A percentile compares a stretch with the other conserved stretches of the same genome.
phyloP scores from a whole-genome alignment of 2,113 vertebrate species.

The Paralichthys olivaceus region DNA sequence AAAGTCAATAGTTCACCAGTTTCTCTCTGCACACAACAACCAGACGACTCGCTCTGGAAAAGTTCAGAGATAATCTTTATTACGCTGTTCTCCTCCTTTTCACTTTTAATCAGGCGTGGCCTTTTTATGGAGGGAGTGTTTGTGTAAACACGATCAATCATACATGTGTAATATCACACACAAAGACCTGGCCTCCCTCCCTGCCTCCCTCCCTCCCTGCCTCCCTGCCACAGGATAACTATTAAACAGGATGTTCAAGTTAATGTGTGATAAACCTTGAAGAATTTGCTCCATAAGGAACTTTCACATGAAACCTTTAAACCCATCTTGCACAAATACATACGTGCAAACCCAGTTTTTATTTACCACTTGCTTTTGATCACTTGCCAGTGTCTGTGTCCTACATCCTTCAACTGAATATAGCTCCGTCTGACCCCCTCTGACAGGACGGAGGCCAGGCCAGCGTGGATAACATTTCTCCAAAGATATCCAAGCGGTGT shows the following conservation, averaged over 20 bases:
- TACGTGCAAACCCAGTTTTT: not conserved
- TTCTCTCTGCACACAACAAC: not conserved
- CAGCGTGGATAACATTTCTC: constrained; percentile 65
- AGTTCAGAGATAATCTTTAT: not conserved
- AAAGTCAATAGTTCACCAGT: constrained; percentile 14
- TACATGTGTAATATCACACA: not conserved
- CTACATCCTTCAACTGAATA: constrained; percentile 27
- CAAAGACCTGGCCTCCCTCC: not conserved
- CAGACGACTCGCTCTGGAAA: not conserved
- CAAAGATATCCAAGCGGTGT: constrained; percentile 75
- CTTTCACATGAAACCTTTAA: not conserved
- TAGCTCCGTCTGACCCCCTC: constrained; percentile 40
- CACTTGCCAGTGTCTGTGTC: not conserved
- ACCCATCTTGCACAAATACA: not conserved
- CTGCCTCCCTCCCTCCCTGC: not conserved
- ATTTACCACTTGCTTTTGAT: not conserved
- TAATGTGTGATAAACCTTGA: constrained; percentile 39
- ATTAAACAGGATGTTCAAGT: constrained; percentile 45
- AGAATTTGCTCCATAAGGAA: constrained; percentile 12
- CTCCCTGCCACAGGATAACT: constrained; percentile 11
- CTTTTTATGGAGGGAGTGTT: constrained; percentile 18
- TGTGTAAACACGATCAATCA: constrained; percentile 17
- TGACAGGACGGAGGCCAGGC: constrained; percentile 72
- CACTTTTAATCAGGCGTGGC: not conserved
- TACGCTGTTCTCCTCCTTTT: not conserved